Evolutionary conservation across 2,888 invertebrate genomes (phyloP), one percentile per base, ranked within the genome.

Genomic region (Axea sp.): DNA sequence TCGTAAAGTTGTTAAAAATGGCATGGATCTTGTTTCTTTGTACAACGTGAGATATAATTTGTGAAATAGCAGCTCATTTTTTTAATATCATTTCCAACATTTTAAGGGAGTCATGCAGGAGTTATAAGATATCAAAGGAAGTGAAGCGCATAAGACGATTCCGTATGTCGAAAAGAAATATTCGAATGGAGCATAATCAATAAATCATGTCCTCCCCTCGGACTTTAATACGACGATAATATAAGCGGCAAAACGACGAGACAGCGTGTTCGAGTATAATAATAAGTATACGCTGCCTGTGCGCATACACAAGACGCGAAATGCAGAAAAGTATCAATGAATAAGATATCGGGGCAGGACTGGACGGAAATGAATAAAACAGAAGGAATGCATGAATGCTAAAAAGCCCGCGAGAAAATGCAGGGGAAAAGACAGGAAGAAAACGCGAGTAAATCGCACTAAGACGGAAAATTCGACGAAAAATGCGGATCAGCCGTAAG

Each of bases 361-460:
- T 74, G 74, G 73, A 73, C 68, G 64, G 59, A 74, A 62, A 76
- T 69, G 67, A 67, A 73, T 75, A 76, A 78, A 78, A 77, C 76
- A 75, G 75, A 74, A 76, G 75, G 76, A 73, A 75, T 74, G 69
- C 69, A 73, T 74, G 73, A 74, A 74, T 74, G 73, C 47, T 59
- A 45, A 57, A 65, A 53, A 69, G 43, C 57, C 67, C 41, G 47
- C 45, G 47, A 39, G 37, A 55, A 53, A 64, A 47, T 43, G 11
- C 45, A 6, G 41, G 55, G 43, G 8, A 67, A 67, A 55, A 45
- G 15, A 57, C 31, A 60, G 35, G 59, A 60, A 45, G 59, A 69
- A 53, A 8, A 43, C 39, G 39, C 47, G 64, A 75, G 68, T 55
- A 72, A 75, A 53, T 64, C 64, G 72, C 45, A 17, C 47, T 45